Base-by-base conservation (phyloP, 2,888 invertebrate species). In the Toxonevra muliebris region DNA sequence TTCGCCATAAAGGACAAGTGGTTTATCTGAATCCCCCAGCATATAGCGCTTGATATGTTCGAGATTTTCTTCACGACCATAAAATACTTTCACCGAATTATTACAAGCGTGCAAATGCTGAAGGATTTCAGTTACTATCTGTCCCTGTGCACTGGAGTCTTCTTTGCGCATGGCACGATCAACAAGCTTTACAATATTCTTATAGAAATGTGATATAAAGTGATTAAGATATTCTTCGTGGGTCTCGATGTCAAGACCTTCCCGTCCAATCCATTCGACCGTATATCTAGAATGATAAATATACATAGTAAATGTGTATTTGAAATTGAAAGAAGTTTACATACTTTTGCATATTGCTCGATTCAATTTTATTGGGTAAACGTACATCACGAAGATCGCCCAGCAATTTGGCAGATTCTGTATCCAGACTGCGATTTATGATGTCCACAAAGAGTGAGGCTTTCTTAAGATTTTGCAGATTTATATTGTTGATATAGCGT, bases 381-480 rank as follows among this genome's bases (percentile, higher is more conserved):
- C 97, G 88, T 58, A 94, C 95, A 82, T 98, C 98, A 71, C 98
- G 87, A 8, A 98, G 86, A 84, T 95, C 94, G 9, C 92, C 93
- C 50, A 98, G 83, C 10, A 98, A 87, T 80, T 94, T 94, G 0
- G 94, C 92, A 0, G 98, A 96, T 83, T 98, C 98, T 0, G 93
- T 92, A 81, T 98, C 98, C 75, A 98, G 89, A 80, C 95, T 93
- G 73, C 96, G 88, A 84, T 95, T 95, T 43, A 93, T 90, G 70
- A 98, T 96, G 84, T 99, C 98, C 65, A 99, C 92, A 82, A 97
- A 99, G 66, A 97, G 91, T 67, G 95, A 92, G 15, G 98, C 97
- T 79, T 96, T 95, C 82, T 95, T 93, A 73, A 97, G 86, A 85
- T 98, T 96, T 84, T 97, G 96, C 45, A 97, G 88, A 84, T 98